A percentile compares a stretch with the other conserved stretches of the same genome.
These are phyloP conservation scores for Chaetura pelagica DNA, from an alignment of 2,113 vertebrate species.

Conservation along the genomic window DNA sequence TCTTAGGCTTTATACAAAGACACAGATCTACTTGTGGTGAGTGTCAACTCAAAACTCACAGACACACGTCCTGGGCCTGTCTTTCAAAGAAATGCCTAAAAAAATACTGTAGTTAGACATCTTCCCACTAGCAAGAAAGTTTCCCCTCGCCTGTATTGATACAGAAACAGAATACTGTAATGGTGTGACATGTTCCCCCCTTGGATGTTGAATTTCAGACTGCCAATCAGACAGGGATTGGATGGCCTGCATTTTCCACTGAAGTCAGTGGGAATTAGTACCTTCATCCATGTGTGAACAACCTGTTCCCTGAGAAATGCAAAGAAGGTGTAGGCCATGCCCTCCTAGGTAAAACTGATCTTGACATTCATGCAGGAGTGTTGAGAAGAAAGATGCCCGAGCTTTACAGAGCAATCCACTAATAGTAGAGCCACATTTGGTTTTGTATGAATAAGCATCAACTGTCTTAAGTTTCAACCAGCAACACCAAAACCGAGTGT, in stretches of 20 bases:
- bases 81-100: not conserved
- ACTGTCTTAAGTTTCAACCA: not conserved
- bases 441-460: not conserved
- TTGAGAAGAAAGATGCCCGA: not conserved
- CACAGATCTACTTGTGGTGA: not conserved
- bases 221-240: not conserved
- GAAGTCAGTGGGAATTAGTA: not conserved
- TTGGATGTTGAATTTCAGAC: not conserved
- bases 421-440: not conserved
- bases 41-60: not conserved
- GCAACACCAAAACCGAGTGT: not conserved
- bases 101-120: not conserved
- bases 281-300: not conserved
- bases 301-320: not conserved
- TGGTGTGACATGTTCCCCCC: not conserved
- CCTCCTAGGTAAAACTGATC: not conserved
- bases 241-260: not conserved
- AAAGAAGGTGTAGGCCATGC: not conserved
- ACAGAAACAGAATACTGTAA: not conserved
- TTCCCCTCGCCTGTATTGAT: not conserved
- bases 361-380: not conserved
- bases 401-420: not conserved
- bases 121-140: not conserved
- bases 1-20: not conserved
- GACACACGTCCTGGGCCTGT: not conserved